These are phyloP conservation scores for Sminthopsis crassicaudata DNA, from an alignment of 2,113 vertebrate genomes.

Conservation along the genomic window DNA sequence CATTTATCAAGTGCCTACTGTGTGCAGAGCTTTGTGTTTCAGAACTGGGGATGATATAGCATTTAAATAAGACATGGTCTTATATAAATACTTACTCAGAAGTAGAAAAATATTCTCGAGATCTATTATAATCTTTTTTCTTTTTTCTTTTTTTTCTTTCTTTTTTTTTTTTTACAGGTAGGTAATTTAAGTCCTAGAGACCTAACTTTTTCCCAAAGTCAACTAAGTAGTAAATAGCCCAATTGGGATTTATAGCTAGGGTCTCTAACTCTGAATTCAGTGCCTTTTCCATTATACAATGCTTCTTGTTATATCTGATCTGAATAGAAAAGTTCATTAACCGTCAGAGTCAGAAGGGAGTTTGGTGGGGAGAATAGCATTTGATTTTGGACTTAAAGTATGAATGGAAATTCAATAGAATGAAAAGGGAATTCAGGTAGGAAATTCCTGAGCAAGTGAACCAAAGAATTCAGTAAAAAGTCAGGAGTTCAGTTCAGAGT, in stretches of 20 bases:
- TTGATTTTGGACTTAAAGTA: not conserved
- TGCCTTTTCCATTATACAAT: not conserved
- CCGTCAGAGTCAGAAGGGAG: not conserved
- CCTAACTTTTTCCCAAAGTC: not conserved
- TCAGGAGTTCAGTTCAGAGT: not conserved
- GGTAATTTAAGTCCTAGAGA: not conserved
- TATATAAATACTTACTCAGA: not conserved
- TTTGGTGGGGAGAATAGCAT: not conserved
- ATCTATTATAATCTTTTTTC: not conserved
- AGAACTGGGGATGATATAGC: not conserved
- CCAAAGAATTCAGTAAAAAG: not conserved
- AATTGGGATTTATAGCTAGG: not conserved
- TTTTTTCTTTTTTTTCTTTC: too few species aligned
- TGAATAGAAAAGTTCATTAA: not conserved
- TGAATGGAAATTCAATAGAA: not conserved
- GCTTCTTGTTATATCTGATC: not conserved
- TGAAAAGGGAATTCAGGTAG: not conserved
- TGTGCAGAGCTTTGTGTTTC: not conserved
- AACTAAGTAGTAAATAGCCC: not conserved
- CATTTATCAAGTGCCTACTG: not conserved
- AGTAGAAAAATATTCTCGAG: not conserved
- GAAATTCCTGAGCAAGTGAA: not conserved
- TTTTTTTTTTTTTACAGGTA: not conserved
- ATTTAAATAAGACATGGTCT: not conserved
- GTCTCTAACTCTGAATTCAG: not conserved